phyloP scores from a whole-genome alignment of 2,888 invertebrate genomes.

The Caradrina clavipalpis region DNA sequence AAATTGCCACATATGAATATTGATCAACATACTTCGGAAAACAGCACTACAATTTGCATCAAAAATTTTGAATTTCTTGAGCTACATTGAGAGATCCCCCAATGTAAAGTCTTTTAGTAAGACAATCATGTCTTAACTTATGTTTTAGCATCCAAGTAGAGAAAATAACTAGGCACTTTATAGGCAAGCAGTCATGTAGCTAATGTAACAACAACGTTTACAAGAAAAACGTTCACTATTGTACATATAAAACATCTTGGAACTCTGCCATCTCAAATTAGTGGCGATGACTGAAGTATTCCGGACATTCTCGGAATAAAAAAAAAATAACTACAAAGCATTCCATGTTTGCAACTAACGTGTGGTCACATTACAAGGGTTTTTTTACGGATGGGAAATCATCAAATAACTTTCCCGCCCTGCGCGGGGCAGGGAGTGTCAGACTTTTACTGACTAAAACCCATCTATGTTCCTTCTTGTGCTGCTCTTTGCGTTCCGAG shows the following conservation, averaged over 20 bases:
- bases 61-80: too few species aligned
- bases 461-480: too few species aligned
- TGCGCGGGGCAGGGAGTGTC: too few species aligned
- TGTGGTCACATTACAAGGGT: too few species aligned
- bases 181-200: background rate
- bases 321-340: background rate
- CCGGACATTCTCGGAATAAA: background rate
- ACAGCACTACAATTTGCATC: too few species aligned
- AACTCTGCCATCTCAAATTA: conserved; percentile 5
- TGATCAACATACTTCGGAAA: too few species aligned
- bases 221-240: background rate
- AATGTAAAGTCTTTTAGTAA: background rate
- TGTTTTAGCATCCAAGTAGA: background rate
- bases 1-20: too few species aligned
- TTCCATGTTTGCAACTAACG: background rate
- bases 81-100: too few species aligned
- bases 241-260: conserved; percentile 5
- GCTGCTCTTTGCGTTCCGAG: too few species aligned
- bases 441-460: too few species aligned
- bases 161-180: conserved; percentile 1
- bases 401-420: too few species aligned
- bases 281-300: conserved; percentile 13
- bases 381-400: too few species aligned
- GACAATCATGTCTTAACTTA: conserved; percentile 6
- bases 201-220: conserved; percentile 1